phyloP scores from a whole-genome alignment of 2,888 invertebrate species.

The Quadroppia sp. region DNA sequence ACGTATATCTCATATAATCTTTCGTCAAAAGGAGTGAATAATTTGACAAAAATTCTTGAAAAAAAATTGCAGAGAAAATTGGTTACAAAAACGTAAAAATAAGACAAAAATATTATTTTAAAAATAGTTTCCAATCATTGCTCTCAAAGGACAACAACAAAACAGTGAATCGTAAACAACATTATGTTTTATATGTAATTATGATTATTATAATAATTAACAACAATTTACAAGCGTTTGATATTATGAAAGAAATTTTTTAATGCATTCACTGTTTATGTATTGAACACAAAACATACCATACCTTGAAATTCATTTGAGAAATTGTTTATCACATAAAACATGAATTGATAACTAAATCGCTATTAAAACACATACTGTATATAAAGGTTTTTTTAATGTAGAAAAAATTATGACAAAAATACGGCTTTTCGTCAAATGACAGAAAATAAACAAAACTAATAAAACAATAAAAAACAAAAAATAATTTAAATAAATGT shows the following conservation, averaged over 20 bases:
- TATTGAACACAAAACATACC: too few species aligned
- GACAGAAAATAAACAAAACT: too few species aligned
- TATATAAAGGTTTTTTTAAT: too few species aligned
- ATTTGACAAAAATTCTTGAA: background rate
- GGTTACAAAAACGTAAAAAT: background rate
- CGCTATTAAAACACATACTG: too few species aligned
- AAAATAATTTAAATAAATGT: background rate
- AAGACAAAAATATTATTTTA: background rate
- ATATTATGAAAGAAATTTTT: too few species aligned
- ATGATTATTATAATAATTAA: background rate
- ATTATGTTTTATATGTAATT: too few species aligned
- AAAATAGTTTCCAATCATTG: background rate
- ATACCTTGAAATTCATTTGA: constrained; percentile 23
- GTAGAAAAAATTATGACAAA: too few species aligned
- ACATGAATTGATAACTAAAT: background rate
- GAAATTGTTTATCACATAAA: background rate
- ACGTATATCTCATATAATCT: background rate
- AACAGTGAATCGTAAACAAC: too few species aligned
- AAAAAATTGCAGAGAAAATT: too few species aligned
- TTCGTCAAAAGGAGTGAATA: background rate
- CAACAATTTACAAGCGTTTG: background rate
- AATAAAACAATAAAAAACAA: background rate
- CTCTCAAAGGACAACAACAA: background rate
- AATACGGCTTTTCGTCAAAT: too few species aligned
- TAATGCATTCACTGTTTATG: too few species aligned